Evolutionary conservation across 2,113 vertebrate genomes (phyloP), one percentile per base, ranked within the genome.

Genomic region (Rynchops niger): DNA sequence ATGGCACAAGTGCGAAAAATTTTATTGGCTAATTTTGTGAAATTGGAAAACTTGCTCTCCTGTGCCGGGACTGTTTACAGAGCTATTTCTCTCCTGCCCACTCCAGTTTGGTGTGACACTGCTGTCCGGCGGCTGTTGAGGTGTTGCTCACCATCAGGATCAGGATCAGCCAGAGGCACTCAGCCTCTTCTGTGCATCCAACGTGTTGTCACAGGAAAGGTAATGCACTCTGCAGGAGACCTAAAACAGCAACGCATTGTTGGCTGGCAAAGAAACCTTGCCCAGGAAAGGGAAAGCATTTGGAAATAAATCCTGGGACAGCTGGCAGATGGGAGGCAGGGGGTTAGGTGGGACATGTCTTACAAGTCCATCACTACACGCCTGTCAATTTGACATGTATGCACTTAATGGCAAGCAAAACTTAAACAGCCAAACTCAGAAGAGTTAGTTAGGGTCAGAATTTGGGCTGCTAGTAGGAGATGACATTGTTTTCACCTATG

Each of bases 71-170:
- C 2, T 6, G 12, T 42, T 72, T 63, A 14, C 27, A 50, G 50
- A 65, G 34, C 0, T 8, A 2, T 30, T 63, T 40, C 15, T 49
- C 8, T 32, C 34, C 12, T 38, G 8, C 15, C 3, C 5, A 17
- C 13, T 14, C 9, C 26, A 18, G 9, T 40, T 30, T 14, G 36
- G 5, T 49, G 78, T 20, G 36, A 25, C 0, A 2, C 18, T 43
- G 43, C 21, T 53, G 8, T 10, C 6, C 0, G 0, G 32, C 2
- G 0, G 38, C 21, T n/a, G 22, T 10, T 42, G 59, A 1, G 1
- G 12, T 11, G 29, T 1, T 16, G 3, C 2, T 72, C 12, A 13
- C 26, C 22, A 4, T 14, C 18, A 32, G 62, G 29, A 43, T 19
- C 20, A 5, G 9, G 25, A n/a, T 17, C 17, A 63, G 42, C 21